phyloP scores from a whole-genome alignment of 2,888 invertebrate species.

The Cataglyphis rosenhaueri region DNA sequence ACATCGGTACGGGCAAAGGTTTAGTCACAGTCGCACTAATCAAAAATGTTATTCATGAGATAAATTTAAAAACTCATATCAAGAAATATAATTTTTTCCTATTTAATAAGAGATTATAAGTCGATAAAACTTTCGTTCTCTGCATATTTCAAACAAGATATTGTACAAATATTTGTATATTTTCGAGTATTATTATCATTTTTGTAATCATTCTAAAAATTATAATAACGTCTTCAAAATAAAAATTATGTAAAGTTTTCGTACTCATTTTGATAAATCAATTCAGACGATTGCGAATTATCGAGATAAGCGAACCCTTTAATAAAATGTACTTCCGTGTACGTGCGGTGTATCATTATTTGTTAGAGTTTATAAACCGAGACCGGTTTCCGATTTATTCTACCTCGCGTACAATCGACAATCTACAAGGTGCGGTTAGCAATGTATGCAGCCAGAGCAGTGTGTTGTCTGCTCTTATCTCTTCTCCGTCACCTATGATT shows the following conservation, averaged over 20 bases:
- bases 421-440: constrained; percentile 29
- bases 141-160: neutral
- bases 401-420: constrained; percentile 21
- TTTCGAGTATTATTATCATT: neutral
- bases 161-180: neutral
- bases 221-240: neutral
- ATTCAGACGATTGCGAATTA: constrained; percentile 3
- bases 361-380: constrained; percentile 37
- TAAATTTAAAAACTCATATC: neutral
- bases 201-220: neutral
- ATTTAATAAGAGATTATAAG: neutral
- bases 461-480: constrained; percentile 40
- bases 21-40: neutral
- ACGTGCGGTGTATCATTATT: constrained; percentile 29
- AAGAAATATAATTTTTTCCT: neutral
- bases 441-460: neutral
- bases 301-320: neutral
- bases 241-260: neutral
- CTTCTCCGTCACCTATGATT: constrained; percentile 31
- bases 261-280: constrained; percentile 7
- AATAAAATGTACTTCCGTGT: constrained; percentile 24
- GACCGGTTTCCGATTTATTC: constrained; percentile 38
- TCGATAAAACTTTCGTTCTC: neutral
- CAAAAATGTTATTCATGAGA: neutral
- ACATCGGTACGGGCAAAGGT: neutral